These are phyloP conservation scores for Noctua janthina DNA, from an alignment of 2,888 invertebrate species.

Conservation along the genomic window DNA sequence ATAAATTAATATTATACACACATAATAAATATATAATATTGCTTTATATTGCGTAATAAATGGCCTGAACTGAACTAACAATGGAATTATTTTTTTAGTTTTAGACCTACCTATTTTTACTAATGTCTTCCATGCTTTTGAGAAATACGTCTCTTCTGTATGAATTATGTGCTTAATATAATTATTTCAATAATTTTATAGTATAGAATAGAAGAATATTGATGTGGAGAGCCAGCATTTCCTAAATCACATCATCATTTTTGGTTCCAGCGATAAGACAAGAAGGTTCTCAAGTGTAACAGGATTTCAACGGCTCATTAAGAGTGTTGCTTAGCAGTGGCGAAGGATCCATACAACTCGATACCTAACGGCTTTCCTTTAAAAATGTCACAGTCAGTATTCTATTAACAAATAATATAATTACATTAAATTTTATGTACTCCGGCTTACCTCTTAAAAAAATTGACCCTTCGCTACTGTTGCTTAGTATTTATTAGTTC, in stretches of 20 bases:
- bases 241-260: background rate
- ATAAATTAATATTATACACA: no score
- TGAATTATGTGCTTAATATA: background rate
- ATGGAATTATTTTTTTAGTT: conserved; percentile 9
- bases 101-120: background rate
- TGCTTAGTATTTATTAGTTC: background rate
- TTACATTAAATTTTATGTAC: no score
- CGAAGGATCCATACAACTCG: no score
- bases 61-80: background rate
- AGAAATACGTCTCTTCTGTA: background rate
- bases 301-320: background rate
- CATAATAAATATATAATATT: background rate
- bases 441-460: no score
- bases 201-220: no score
- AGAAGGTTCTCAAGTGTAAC: background rate
- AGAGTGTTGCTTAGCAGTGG: background rate
- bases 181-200: no score
- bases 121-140: background rate
- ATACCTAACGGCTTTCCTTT: no score
- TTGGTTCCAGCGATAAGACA: background rate
- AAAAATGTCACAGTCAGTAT: no score
- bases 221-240: no score
- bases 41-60: conserved; percentile 38
- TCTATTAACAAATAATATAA: no score
- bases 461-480: background rate